Conservation (phyloP, 1,140 invertebrate genomes). For the Eulimnadia texana region DNA sequence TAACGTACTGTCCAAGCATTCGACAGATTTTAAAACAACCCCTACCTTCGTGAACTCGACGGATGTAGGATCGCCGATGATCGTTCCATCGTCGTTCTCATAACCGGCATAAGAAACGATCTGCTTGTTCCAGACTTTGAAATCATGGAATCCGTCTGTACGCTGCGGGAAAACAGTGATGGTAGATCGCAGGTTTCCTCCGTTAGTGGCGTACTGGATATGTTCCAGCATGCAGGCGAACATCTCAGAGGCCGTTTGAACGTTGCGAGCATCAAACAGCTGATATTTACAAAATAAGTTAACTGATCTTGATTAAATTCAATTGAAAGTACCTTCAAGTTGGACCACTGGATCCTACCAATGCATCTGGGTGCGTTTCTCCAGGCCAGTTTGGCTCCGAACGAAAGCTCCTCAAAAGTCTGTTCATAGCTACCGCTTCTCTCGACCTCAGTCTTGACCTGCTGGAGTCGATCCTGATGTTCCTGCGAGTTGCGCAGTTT, state of each 20-base stretch:
- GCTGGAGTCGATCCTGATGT: slow-evolving; percentile 43
- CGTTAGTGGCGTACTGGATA: slow-evolving; percentile 34
- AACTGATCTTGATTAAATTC: not conserved
- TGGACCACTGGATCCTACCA: slow-evolving; percentile 38
- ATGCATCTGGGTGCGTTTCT: slow-evolving; percentile 37
- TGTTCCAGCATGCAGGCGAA: slow-evolving; percentile 34
- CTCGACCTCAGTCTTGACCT: slow-evolving; percentile 47
- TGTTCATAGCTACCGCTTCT: slow-evolving; percentile 32
- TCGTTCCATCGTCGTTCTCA: slow-evolving; percentile 24
- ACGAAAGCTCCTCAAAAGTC: slow-evolving; percentile 33
- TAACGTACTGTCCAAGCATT: no score
- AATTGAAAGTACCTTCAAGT: slow-evolving; percentile 32
- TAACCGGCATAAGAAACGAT: slow-evolving; percentile 28
- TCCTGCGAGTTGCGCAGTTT: not conserved
- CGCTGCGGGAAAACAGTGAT: slow-evolving; percentile 36
- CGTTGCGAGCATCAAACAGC: slow-evolving; percentile 31
- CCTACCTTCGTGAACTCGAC: slow-evolving; percentile 38
- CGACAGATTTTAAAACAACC: no score
- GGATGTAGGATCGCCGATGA: slow-evolving; percentile 27
- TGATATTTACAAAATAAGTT: slow-evolving; percentile 17
- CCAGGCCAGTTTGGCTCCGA: slow-evolving; percentile 36
- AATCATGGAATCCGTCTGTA: slow-evolving; percentile 26
- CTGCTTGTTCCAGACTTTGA: slow-evolving; percentile 28
- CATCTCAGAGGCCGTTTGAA: slow-evolving; percentile 30
- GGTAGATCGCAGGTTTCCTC: slow-evolving; percentile 32